phyloP scores from a whole-genome alignment of 2,797 vertebrate species.

The Tiaroga cobitis region DNA sequence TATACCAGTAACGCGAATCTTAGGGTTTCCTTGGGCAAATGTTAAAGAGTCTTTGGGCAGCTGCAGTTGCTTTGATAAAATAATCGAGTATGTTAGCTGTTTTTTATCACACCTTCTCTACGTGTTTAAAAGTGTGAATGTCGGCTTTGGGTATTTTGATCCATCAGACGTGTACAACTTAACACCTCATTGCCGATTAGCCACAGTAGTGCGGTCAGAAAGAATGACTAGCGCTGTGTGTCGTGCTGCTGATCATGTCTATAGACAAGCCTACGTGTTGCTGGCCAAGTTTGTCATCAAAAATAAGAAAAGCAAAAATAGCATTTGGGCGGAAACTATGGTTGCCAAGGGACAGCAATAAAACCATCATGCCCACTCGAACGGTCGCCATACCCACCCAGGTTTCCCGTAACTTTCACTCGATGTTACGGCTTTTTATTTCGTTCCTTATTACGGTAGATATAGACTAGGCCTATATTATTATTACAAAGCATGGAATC shows the following conservation, averaged over 20 bases:
- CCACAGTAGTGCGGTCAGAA: background rate
- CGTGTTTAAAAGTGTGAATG: conserved; percentile 74
- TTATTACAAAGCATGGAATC: background rate
- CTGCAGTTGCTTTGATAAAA: conserved; percentile 40
- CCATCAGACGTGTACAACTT: conserved; percentile 60
- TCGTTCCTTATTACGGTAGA: background rate
- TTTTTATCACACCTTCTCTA: conserved; percentile 58
- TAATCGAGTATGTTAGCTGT: conserved; percentile 1
- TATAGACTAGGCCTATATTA: background rate
- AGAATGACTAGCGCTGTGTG: background rate
- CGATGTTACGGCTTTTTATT: background rate
- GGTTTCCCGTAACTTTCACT: background rate
- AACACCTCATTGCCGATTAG: conserved; percentile 56
- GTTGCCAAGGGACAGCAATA: background rate
- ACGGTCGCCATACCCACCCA: background rate
- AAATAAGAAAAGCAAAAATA: background rate
- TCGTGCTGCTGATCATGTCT: background rate
- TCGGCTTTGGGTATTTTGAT: conserved; percentile 60
- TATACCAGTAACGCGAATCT: background rate
- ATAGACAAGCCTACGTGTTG: background rate
- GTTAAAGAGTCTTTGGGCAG: background rate
- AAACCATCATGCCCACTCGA: background rate
- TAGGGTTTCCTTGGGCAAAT: background rate
- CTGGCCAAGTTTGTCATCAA: background rate
- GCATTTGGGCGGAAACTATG: background rate